Evolutionary conservation across 1,140 invertebrate species (phyloP).

Genomic region (Lethrus apterus): DNA sequence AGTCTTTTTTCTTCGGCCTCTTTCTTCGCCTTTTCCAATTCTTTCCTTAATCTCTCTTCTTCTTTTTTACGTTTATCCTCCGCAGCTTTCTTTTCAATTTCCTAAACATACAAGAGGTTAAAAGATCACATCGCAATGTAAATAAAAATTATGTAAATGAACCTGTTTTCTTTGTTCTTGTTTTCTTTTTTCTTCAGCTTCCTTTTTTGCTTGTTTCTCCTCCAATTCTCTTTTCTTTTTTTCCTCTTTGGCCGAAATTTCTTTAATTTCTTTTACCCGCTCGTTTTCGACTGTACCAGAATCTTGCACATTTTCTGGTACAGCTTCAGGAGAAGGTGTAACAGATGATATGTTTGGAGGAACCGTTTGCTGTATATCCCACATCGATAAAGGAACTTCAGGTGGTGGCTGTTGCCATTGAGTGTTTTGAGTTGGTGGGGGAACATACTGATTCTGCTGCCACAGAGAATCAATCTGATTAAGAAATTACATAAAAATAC

Average conservation of each 20-base stretch:
- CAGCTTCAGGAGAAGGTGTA: neutral
- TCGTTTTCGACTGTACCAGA: slow-evolving; percentile 28
- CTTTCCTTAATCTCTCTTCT: slow-evolving; percentile 41
- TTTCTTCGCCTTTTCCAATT: slow-evolving; percentile 45
- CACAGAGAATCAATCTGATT: slow-evolving; percentile 31
- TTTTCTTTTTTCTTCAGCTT: slow-evolving; percentile 37
- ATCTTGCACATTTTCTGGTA: slow-evolving; percentile 32
- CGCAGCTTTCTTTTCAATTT: slow-evolving; percentile 46
- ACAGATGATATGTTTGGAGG: neutral
- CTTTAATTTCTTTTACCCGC: slow-evolving; percentile 22
- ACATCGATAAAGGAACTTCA: slow-evolving; percentile 34
- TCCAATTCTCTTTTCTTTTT: slow-evolving; percentile 38
- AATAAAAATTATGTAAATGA: slow-evolving; percentile 7
- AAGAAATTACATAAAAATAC: neutral
- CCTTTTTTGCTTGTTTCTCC: slow-evolving; percentile 44
- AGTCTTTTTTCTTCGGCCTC: slow-evolving; percentile 43
- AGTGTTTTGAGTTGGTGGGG: slow-evolving; percentile 6
- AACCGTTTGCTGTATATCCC: slow-evolving; percentile 37
- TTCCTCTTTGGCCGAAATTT: slow-evolving; percentile 39
- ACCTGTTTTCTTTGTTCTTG: slow-evolving; percentile 38
- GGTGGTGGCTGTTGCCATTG: slow-evolving; percentile 22
- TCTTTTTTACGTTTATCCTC: slow-evolving; percentile 46
- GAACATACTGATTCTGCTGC: slow-evolving; percentile 29
- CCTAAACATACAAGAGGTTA: slow-evolving; percentile 23
- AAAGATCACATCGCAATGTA: neutral